Evolutionary conservation across 2,797 vertebrate species (phyloP).

Genomic region (Mormyrops boulengeri): DNA sequence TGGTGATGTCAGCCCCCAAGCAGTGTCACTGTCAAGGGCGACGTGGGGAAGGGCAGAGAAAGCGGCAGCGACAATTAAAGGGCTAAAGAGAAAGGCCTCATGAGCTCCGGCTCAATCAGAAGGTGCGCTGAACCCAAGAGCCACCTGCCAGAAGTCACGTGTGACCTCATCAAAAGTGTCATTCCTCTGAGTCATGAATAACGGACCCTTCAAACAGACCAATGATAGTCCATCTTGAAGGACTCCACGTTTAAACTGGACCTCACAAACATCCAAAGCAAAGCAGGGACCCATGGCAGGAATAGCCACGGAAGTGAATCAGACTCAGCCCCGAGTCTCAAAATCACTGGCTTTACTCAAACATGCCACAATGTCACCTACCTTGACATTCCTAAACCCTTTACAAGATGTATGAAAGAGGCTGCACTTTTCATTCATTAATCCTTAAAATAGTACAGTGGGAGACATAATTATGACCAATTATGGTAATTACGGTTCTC

Average conservation of each 20-base stretch:
- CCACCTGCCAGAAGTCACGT: background rate
- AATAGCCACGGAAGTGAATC: background rate
- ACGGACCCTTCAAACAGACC: background rate
- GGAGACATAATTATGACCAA: background rate
- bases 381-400: background rate
- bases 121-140: background rate
- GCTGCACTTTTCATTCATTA: background rate
- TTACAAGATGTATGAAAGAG: background rate
- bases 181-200: background rate
- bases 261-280: background rate
- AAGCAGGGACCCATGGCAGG: background rate
- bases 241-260: background rate
- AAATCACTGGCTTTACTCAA: background rate
- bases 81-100: background rate
- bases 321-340: background rate
- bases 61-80: background rate
- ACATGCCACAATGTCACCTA: background rate
- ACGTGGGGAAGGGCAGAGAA: background rate
- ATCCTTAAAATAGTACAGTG: background rate
- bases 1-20: background rate
- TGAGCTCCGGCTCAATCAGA: background rate
- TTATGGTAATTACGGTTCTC: background rate
- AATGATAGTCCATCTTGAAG: background rate
- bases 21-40: background rate
- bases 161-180: background rate